These are phyloP conservation scores for Harpalus rubripes DNA, from an alignment of 2,888 invertebrate genomes.

Conservation along the genomic window DNA sequence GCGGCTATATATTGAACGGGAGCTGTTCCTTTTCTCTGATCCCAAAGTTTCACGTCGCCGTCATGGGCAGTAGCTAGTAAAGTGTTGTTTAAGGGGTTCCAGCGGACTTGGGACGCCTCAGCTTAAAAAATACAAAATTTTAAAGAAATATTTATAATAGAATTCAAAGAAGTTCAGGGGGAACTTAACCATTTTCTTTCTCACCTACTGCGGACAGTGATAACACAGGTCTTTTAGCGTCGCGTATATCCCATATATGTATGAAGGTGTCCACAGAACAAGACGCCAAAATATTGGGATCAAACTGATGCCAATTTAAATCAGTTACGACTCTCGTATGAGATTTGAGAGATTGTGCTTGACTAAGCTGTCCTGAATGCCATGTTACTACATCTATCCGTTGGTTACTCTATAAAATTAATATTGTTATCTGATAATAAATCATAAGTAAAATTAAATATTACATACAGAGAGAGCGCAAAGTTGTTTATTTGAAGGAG, in stretches of 20 bases:
- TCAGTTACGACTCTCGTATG: conserved; percentile 94
- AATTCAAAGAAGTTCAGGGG: too few species aligned
- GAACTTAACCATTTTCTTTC: conserved; percentile 71
- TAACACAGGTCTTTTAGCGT: conserved; percentile 89
- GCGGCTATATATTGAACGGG: conserved; percentile 96
- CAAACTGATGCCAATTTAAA: conserved; percentile 93
- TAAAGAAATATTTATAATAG: background rate
- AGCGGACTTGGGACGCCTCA: conserved; percentile 95
- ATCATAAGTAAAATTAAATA: background rate
- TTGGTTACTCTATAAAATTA: conserved; percentile 86
- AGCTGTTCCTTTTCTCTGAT: conserved; percentile 91
- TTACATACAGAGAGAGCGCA: conserved; percentile 91
- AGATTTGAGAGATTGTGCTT: conserved; percentile 86
- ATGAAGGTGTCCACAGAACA: conserved; percentile 97
- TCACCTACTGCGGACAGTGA: conserved; percentile 94
- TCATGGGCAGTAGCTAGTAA: conserved; percentile 96
- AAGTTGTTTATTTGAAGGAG: conserved; percentile 85
- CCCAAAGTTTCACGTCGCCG: conserved; percentile 97
- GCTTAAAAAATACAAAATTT: conserved; percentile 77
- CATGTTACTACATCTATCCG: conserved; percentile 92
- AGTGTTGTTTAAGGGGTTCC: conserved; percentile 92
- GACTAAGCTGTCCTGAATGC: conserved; percentile 85
- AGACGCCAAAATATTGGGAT: conserved; percentile 88
- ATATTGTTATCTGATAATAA: background rate
- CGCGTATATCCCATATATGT: conserved; percentile 95